Evolutionary conservation across 2,113 vertebrate species (phyloP), one percentile per base, ranked within the genome.

Genomic region (Myodes glareolus): DNA sequence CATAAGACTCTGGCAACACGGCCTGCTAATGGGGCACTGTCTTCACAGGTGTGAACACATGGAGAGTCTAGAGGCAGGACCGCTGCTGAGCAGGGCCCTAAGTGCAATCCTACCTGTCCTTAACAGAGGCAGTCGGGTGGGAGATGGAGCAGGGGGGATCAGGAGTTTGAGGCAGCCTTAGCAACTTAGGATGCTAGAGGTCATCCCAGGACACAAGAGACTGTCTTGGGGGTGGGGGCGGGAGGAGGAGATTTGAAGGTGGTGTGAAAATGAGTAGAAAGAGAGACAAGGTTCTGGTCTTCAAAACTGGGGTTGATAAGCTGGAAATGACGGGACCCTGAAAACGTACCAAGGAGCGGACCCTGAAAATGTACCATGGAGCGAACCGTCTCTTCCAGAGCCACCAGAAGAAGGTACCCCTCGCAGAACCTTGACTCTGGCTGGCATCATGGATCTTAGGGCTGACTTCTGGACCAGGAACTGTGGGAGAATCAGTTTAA

Each of bases 271-370:
- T 16, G 7, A 27, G 42, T 36, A 42, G 47, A 50, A 5, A 50
- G 31, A 45, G 29, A 92, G 42, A 25, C 11, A 21, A 76, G 33
- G 14, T 14, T 23, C 39, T 77, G 9, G 23, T 11, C 68, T 50
- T 0, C 0, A 63, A 42, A 61, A 17, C 0, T 0, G 11, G 16
- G 55, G 16, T 0, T 3, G 11, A 77, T 7, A 7, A 29, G 8
- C 31, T 39, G 12, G 16, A 14, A 31, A 13, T 31, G 52, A 21
- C 39, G 9, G 1, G 50, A 33, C 4, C 39, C 39, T 47, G 45
- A n/a, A 55, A 73, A 7, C 33, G 21, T 12, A 31, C 31, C 17
- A 13, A 67, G 7, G 14, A 63, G 9, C 31, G 7, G 42, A 31
- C 3, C 39, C 39, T 47, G 50, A n/a, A 55, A 73, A 7, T 39